Evolutionary conservation across 2,797 vertebrate species (phyloP).

Genomic region (Pangasius sanitwongsei): DNA sequence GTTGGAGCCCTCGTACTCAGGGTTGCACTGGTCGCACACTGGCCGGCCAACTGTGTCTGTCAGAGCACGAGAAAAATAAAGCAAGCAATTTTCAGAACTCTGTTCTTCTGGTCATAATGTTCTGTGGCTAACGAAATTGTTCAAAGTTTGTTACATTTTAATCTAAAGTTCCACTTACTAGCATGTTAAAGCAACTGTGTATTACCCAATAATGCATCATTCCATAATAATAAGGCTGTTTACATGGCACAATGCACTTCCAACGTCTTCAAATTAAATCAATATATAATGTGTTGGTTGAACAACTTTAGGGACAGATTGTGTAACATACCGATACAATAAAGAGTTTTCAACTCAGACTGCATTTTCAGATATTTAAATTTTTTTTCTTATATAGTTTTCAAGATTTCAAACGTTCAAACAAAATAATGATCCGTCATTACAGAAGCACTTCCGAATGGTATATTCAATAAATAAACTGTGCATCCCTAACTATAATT

Average conservation of each 20-base stretch:
- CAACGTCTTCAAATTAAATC: background rate
- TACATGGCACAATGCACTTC: background rate
- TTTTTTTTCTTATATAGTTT: background rate
- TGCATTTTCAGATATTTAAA: background rate
- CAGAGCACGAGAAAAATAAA: slow-evolving; percentile 14
- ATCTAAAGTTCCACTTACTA: background rate
- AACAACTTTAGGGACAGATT: background rate
- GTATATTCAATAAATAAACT: background rate
- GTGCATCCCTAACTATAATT: background rate
- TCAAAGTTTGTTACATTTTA: background rate
- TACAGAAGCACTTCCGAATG: background rate
- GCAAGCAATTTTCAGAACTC: background rate
- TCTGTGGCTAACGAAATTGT: background rate
- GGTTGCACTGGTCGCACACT: slow-evolving; percentile 73
- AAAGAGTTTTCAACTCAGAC: background rate
- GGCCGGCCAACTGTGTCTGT: slow-evolving; percentile 64
- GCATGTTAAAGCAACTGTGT: background rate
- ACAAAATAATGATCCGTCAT: background rate
- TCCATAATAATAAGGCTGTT: background rate
- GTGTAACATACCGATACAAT: background rate
- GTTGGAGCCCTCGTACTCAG: slow-evolving; percentile 73
- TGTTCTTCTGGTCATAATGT: background rate
- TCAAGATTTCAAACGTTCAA: background rate
- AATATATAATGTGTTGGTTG: background rate
- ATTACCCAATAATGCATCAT: background rate